phyloP scores from a whole-genome alignment of 2,113 vertebrate species.

The Oreocharis arfaki region DNA sequence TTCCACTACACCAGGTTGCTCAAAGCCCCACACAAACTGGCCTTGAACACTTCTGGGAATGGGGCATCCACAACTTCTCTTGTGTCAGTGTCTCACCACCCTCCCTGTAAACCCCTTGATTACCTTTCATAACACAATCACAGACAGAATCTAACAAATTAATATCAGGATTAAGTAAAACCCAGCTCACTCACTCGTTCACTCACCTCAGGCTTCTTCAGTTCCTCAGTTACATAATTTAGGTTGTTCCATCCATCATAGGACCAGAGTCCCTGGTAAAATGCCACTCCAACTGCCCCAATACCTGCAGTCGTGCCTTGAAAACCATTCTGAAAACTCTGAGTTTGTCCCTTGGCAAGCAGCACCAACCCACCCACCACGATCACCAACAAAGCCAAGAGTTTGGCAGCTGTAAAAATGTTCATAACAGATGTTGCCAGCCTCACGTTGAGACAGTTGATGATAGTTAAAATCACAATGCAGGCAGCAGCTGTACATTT shows the following conservation, averaged over 20 bases:
- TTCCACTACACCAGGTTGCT: background rate
- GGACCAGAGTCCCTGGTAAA: slow-evolving; percentile 85
- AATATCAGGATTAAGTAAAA: background rate
- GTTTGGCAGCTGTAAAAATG: slow-evolving; percentile 76
- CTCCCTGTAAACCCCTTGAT: background rate
- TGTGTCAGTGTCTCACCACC: background rate
- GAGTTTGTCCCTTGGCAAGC: slow-evolving; percentile 54
- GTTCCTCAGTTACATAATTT: slow-evolving; percentile 80
- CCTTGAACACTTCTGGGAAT: background rate
- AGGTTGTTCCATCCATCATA: slow-evolving; percentile 82
- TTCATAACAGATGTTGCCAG: slow-evolving; percentile 74
- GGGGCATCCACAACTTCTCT: background rate
- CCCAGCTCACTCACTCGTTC: background rate
- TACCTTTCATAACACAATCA: background rate
- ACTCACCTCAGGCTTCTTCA: slow-evolving; percentile 82
- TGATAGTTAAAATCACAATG: slow-evolving; percentile 68
- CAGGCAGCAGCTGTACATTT: slow-evolving; percentile 64
- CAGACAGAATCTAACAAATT: background rate
- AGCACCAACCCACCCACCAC: slow-evolving; percentile 72
- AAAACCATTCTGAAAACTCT: slow-evolving; percentile 73
- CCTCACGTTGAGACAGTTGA: slow-evolving; percentile 75
- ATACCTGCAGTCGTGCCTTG: slow-evolving; percentile 62
- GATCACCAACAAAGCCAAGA: slow-evolving; percentile 74
- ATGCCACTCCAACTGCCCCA: slow-evolving; percentile 71
- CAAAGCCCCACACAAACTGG: background rate